Evolutionary conservation across 2,113 vertebrate species (phyloP).

Genomic region (Chaetops frenatus): DNA sequence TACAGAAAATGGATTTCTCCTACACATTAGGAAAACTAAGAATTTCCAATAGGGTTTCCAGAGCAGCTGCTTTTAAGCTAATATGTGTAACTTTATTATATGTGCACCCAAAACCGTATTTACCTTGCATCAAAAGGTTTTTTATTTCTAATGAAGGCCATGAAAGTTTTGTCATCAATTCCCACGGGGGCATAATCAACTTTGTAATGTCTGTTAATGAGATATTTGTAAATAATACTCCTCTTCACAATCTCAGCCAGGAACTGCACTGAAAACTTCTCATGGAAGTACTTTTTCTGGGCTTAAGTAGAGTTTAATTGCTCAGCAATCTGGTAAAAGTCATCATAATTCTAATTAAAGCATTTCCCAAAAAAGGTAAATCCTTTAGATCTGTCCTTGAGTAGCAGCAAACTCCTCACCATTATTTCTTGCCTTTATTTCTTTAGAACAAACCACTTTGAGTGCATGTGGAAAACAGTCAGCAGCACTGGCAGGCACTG

Average conservation of each 20-base stretch:
- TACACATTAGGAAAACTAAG: constrained; percentile 52
- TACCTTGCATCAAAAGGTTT: neutral
- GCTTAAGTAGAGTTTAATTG: constrained; percentile 54
- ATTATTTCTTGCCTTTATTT: constrained; percentile 13
- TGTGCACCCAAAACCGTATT: neutral
- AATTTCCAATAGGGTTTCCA: constrained; percentile 58
- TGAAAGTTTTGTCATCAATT: neutral
- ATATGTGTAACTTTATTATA: neutral
- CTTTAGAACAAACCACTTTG: constrained; percentile 28
- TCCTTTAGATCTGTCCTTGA: neutral
- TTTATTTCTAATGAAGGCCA: neutral
- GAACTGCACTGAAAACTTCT: neutral
- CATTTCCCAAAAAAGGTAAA: constrained; percentile 37
- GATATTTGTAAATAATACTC: neutral
- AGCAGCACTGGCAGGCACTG: neutral
- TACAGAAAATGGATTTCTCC: constrained; percentile 65
- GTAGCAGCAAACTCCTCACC: neutral
- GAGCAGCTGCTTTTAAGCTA: constrained; percentile 34
- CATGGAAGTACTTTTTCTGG: neutral
- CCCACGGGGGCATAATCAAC: neutral
- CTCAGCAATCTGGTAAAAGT: constrained; percentile 49
- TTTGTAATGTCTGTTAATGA: neutral
- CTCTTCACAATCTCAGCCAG: neutral
- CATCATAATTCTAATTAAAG: constrained; percentile 26
- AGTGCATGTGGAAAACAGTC: neutral